A percentile compares a stretch with the other conserved stretches of the same genome.
These are phyloP conservation scores for Pararge aegeria DNA, from an alignment of 1,140 invertebrate species.

Conservation along the genomic window DNA sequence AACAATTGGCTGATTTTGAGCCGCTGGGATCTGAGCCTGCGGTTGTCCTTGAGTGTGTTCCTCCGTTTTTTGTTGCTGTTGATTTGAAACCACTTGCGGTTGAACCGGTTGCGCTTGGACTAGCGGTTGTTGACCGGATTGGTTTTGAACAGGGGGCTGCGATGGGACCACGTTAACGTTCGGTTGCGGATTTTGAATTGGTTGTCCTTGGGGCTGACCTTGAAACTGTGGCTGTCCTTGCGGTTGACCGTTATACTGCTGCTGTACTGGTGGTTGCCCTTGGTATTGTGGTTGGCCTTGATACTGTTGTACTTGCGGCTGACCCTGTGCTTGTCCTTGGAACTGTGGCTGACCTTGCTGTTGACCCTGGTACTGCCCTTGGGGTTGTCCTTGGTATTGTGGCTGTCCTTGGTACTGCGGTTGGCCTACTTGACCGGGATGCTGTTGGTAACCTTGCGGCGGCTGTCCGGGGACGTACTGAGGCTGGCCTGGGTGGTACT, in stretches of 20 bases:
- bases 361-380: conserved; percentile 21
- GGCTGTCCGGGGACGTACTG: conserved; percentile 31
- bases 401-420: conserved; percentile 24
- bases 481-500: conserved; percentile 31
- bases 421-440: conserved; percentile 32
- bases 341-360: conserved; percentile 23
- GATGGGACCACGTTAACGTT: not conserved
- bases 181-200: conserved; percentile 15
- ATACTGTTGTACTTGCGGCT: conserved; percentile 30
- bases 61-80: not conserved
- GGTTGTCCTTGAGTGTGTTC: not conserved
- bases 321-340: conserved; percentile 36
- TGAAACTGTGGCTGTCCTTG: conserved; percentile 30
- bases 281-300: conserved; percentile 34
- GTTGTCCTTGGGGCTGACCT: conserved; percentile 24
- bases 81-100: not conserved
- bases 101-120: conserved; percentile 19
- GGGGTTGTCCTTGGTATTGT: conserved; percentile 34
- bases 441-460: conserved; percentile 25
- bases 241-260: conserved; percentile 28
- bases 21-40: not conserved
- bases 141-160: conserved; percentile 13
- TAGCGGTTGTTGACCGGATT: conserved; percentile 29
- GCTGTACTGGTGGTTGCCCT: conserved; percentile 38
- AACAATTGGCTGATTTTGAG: not conserved